phyloP scores from a whole-genome alignment of 2,888 invertebrate genomes.

The Thera britannica region DNA sequence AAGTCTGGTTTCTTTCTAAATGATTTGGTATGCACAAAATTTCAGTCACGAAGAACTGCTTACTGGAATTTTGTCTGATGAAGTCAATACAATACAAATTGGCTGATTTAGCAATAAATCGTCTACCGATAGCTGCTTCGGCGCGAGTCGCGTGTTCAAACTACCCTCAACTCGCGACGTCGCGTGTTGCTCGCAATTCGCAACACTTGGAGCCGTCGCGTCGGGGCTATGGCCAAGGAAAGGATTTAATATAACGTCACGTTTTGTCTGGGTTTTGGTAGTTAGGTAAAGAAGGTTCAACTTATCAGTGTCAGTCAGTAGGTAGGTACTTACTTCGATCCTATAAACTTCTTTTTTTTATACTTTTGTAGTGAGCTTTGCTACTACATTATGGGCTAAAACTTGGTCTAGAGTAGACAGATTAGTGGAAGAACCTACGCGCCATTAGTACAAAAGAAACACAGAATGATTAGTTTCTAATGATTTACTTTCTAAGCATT shows the following conservation, averaged over 20 bases:
- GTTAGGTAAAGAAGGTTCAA: slow-evolving; percentile 31
- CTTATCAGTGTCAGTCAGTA: slow-evolving; percentile 12
- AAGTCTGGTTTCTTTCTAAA: not conserved
- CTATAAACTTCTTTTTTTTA: not conserved
- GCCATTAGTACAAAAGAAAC: slow-evolving; percentile 45
- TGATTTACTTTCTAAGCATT: slow-evolving; percentile 67
- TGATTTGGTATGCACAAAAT: not conserved
- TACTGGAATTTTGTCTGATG: slow-evolving; percentile 19
- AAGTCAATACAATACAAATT: slow-evolving; percentile 41
- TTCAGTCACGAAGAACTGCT: not conserved
- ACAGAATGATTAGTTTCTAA: slow-evolving; percentile 61
- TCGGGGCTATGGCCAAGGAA: slow-evolving; percentile 40
- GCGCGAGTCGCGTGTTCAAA: slow-evolving; percentile 41
- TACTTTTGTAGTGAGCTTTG: not conserved
- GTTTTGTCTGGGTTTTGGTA: slow-evolving; percentile 43
- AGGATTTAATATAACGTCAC: slow-evolving; percentile 73
- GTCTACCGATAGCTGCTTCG: slow-evolving; percentile 42
- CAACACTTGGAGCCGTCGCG: slow-evolving; percentile 45
- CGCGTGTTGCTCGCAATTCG: slow-evolving; percentile 59
- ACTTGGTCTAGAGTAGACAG: slow-evolving; percentile 8
- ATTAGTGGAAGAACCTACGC: slow-evolving; percentile 15
- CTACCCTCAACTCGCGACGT: slow-evolving; percentile 45
- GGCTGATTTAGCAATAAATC: slow-evolving; percentile 45
- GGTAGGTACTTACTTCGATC: not conserved
- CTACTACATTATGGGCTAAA: not conserved